phyloP scores from a whole-genome alignment of 2,888 invertebrate species.

The Sympetrum striolatum region DNA sequence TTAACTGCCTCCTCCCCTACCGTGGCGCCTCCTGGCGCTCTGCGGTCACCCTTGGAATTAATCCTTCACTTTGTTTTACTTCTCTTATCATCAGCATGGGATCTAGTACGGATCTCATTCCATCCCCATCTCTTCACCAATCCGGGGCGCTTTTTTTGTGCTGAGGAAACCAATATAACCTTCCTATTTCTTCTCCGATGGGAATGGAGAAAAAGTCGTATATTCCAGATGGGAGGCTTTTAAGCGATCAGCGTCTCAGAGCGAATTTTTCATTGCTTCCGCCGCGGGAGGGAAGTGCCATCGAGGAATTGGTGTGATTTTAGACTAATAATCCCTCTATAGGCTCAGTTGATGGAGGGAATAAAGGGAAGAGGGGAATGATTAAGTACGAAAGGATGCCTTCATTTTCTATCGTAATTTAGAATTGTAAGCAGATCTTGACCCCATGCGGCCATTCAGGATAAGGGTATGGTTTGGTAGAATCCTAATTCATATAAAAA shows the following conservation, averaged over 20 bases:
- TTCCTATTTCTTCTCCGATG: background rate
- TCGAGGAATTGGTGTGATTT: too few species aligned
- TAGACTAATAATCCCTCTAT: too few species aligned
- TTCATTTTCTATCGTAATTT: too few species aligned
- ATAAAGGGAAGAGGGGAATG: too few species aligned
- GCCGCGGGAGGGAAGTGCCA: too few species aligned
- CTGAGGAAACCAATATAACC: background rate
- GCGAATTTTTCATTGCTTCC: background rate
- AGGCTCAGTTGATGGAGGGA: too few species aligned
- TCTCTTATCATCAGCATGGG: background rate
- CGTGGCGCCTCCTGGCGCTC: background rate
- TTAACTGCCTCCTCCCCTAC: too few species aligned
- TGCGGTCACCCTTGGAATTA: background rate
- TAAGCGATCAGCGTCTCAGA: background rate
- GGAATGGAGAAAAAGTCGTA: background rate
- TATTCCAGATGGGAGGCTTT: background rate
- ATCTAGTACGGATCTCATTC: background rate
- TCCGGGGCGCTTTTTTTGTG: background rate
- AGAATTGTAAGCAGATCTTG: too few species aligned
- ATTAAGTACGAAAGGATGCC: too few species aligned
- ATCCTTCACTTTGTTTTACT: background rate
- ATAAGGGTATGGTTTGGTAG: too few species aligned
- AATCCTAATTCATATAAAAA: too few species aligned
- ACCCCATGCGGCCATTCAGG: too few species aligned
- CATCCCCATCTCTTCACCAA: background rate